Percentiles rank a stretch among this genome's conserved stretches.
These are phyloP conservation scores for Hippoglossus hippoglossus DNA, from an alignment of 2,797 vertebrate genomes.

Conservation along the genomic window DNA sequence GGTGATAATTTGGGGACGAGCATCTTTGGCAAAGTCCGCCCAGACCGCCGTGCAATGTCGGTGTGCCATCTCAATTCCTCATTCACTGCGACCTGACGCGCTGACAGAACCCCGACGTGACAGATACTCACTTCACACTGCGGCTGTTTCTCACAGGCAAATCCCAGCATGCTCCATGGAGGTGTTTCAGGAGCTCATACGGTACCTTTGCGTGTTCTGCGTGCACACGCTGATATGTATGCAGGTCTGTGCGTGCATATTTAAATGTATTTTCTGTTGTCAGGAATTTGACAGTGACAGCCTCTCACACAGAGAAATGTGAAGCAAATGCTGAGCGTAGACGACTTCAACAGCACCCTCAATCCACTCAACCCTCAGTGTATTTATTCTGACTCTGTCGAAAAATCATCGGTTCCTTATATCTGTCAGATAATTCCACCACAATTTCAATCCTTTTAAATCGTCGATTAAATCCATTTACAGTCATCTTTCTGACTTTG, in stretches of 20 bases:
- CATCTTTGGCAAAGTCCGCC: constrained; percentile 44
- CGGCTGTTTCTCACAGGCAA: constrained; percentile 43
- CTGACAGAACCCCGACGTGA: constrained; percentile 54
- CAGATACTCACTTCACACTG: constrained; percentile 65
- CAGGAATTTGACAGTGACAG: constrained; percentile 53
- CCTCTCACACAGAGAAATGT: constrained; percentile 54
- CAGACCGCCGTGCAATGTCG: constrained; percentile 59
- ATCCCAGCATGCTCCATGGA: constrained; percentile 52
- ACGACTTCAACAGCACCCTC: no score
- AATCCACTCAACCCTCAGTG: no score
- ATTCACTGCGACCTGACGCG: constrained; percentile 65
- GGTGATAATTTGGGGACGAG: constrained; percentile 70
- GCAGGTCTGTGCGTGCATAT: constrained; percentile 45
- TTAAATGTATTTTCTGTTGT: constrained; percentile 56
- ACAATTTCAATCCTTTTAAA: not conserved
- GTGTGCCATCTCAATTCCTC: constrained; percentile 54
- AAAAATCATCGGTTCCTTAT: not conserved
- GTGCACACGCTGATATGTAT: constrained; percentile 22
- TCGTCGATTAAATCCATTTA: not conserved
- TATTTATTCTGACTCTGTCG: no score
- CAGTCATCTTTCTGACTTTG: no score
- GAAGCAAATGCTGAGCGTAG: constrained; percentile 58
- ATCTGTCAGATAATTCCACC: not conserved
- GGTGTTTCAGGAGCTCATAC: constrained; percentile 45
- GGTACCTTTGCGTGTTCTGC: constrained; percentile 14